Evolutionary conservation across 2,888 invertebrate species (phyloP).

Genomic region (Saturnia japonica): DNA sequence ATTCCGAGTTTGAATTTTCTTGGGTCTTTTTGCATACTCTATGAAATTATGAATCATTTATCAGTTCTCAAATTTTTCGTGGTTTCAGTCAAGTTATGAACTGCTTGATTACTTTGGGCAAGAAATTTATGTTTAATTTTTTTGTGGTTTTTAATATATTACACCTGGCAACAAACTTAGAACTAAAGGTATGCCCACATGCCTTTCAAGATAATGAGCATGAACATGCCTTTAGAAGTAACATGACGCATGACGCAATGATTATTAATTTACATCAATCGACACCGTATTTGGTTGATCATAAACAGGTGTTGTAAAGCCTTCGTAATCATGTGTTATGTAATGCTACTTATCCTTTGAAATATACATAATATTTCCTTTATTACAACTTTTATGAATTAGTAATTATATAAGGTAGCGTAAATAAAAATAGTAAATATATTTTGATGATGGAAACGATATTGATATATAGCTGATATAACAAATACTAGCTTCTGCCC

Average conservation of each 20-base stretch:
- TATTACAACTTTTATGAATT: background rate
- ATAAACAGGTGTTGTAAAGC: constrained; percentile 39
- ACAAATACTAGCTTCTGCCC: no score
- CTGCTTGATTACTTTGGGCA: background rate
- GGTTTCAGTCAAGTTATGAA: background rate
- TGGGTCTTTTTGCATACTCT: background rate
- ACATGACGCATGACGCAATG: constrained; percentile 67
- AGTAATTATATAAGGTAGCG: background rate
- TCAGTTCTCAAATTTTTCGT: background rate
- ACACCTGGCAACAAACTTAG: constrained; percentile 30
- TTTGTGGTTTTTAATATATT: background rate
- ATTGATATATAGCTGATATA: background rate
- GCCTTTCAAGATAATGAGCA: constrained; percentile 64
- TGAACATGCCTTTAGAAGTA: constrained; percentile 37
- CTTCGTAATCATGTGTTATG: constrained; percentile 1
- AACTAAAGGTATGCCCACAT: constrained; percentile 36
- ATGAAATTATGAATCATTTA: background rate
- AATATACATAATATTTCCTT: background rate
- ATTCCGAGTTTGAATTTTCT: background rate
- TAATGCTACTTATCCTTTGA: background rate
- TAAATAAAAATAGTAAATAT: background rate
- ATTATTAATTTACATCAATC: constrained; percentile 61
- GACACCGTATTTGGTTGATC: constrained; percentile 46
- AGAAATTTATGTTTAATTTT: background rate
- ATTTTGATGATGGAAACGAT: background rate